Evolutionary conservation across 2,888 invertebrate genomes (phyloP).

Genomic region (Leptopilina drosophilae): DNA sequence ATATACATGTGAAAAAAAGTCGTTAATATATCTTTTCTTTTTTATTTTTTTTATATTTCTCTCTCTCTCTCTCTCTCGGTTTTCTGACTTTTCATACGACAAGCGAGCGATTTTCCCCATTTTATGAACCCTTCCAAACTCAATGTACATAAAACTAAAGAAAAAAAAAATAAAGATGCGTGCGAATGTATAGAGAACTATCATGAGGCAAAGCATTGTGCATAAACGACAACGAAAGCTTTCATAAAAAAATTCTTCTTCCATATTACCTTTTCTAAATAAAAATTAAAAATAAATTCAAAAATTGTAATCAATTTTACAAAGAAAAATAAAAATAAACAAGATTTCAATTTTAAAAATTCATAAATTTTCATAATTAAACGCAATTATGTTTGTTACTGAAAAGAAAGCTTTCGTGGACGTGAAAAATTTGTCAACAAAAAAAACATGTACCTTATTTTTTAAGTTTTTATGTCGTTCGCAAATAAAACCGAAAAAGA

Average conservation of each 20-base stretch:
- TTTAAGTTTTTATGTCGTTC: conserved; percentile 63
- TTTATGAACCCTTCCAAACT: not conserved
- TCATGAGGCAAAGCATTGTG: conserved; percentile 71
- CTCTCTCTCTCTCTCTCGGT: not conserved
- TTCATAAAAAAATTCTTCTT: not conserved
- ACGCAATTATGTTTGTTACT: not conserved
- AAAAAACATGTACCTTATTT: conserved; percentile 55
- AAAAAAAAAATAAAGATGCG: conserved; percentile 37
- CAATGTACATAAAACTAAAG: conserved; percentile 21
- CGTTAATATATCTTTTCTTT: conserved; percentile 11
- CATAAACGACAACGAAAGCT: conserved; percentile 61
- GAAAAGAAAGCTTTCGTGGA: conserved; percentile 51
- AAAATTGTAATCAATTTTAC: not conserved
- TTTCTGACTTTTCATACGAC: not conserved
- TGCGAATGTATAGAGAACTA: conserved; percentile 52
- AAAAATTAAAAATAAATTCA: no score
- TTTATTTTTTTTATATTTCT: not conserved
- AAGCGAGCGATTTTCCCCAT: conserved; percentile 29
- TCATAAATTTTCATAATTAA: no score
- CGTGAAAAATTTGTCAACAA: conserved; percentile 48
- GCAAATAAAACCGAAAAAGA: conserved; percentile 65
- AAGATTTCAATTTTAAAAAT: no score
- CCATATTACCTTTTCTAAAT: no score
- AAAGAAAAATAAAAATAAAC: no score
- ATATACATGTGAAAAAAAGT: not conserved